phyloP scores from a whole-genome alignment of 2,888 invertebrate species.

The Lasioglossum villosulum region DNA sequence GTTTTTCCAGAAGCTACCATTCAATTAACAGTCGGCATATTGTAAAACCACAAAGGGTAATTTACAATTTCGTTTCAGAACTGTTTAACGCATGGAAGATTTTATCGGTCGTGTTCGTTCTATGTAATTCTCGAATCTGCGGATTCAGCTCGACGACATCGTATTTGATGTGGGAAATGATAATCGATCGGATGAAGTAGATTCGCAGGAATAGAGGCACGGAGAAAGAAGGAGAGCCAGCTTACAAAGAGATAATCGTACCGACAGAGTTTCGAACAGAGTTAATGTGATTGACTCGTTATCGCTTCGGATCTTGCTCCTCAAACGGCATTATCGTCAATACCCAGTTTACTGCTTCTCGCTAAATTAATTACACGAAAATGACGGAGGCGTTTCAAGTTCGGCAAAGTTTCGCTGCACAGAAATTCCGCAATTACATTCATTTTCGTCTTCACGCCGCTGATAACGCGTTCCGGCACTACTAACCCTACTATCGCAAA shows the following conservation, averaged over 20 bases:
- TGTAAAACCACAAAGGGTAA: not conserved
- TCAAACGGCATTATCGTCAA: constrained; percentile 44
- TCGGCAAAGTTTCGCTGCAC: constrained; percentile 21
- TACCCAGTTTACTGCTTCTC: constrained; percentile 53
- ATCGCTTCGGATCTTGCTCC: constrained; percentile 51
- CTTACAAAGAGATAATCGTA: constrained; percentile 48
- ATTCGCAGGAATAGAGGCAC: constrained; percentile 30
- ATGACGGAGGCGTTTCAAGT: constrained; percentile 13
- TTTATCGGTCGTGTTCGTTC: not conserved
- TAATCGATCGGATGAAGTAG: constrained; percentile 41
- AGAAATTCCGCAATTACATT: not conserved
- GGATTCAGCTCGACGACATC: not conserved
- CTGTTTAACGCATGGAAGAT: not conserved
- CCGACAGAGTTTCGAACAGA: constrained; percentile 23
- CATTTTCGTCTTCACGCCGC: not conserved
- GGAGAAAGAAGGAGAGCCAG: constrained; percentile 7
- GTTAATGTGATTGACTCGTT: constrained; percentile 61
- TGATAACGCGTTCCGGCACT: not conserved
- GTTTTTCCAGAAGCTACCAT: not conserved
- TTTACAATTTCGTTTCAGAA: not conserved
- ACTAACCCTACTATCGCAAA: too few species aligned
- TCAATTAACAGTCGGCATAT: not conserved
- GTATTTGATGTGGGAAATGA: constrained; percentile 22
- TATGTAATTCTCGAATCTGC: not conserved
- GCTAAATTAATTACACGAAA: constrained; percentile 56